Base-by-base conservation (phyloP, 1,140 invertebrate species). In the Liolophura sinensis region DNA sequence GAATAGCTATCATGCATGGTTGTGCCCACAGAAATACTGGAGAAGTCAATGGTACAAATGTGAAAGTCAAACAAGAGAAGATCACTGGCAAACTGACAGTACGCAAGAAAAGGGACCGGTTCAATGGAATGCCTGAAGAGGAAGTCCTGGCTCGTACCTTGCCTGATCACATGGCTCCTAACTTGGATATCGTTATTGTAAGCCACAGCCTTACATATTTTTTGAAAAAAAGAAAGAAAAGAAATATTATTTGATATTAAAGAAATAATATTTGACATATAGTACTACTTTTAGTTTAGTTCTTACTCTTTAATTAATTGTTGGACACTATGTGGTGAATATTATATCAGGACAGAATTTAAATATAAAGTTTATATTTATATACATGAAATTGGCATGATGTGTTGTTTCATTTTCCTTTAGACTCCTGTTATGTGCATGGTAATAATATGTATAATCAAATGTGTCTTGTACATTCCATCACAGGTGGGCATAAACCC, bases 151-250 rank as follows among this genome's bases (percentile, higher is more conserved):
- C 94, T 79, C 90, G 93, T 76, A 93, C 92, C 62, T 88, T 98
- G 80, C 95, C 95, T 58, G 96, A 98, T 88, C 94, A 97, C 86
- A 88, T 98, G 54, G 89, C 91, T 55, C 89, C 90, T 82, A 93
- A 95, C 87, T 89, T 98, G 79, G 96, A 98, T 88, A 97, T 98
- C 86, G 92, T 97, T 82, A 97, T 98, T 89, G 95, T 97, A 90
- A 93, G 94, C 93, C 24, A 27, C 86, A 58, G 20, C n/a, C 46
- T 64, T 69, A 18, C 52, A 59, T 22, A 16, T 24, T 62, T 25
- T 0, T 61, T 61, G 14, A 15, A n/a, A n/a, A n/a, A n/a, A n/a
- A n/a, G n/a, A n/a, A n/a, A n/a, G n/a, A n/a, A n/a, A n/a, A n/a
- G n/a, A n/a, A n/a, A n/a, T n/a, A n/a, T n/a, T n/a, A n/a, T n/a